Percentiles rank a stretch among this genome's conserved stretches.
phyloP scores from a whole-genome alignment of 2,888 invertebrate species.

The Sipha maydis region DNA sequence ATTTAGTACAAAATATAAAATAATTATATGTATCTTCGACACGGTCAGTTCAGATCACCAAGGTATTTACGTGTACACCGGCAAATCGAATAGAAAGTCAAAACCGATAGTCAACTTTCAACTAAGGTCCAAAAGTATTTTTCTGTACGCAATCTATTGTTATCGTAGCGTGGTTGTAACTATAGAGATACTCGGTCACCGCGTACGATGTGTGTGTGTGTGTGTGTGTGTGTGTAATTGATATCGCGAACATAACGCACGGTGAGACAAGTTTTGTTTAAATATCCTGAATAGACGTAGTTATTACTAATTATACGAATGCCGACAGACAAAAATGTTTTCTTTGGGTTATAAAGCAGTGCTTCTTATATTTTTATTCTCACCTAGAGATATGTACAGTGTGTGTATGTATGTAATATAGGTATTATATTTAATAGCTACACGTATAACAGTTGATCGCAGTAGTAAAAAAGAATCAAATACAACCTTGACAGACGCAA shows the following conservation, averaged over 20 bases:
- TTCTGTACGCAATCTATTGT: background rate
- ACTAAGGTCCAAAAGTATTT: background rate
- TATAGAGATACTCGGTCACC: background rate
- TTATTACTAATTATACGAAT: background rate
- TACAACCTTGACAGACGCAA: constrained; percentile 18
- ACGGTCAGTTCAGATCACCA: background rate
- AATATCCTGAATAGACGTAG: background rate
- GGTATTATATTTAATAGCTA: background rate
- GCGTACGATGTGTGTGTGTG: background rate
- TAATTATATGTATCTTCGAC: background rate
- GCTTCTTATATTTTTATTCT: background rate
- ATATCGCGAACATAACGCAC: background rate
- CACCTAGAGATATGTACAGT: too few species aligned
- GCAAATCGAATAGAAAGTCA: constrained; percentile 9
- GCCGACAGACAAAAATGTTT: background rate
- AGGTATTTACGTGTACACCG: background rate
- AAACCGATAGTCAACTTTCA: constrained; percentile 10
- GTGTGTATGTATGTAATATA: background rate
- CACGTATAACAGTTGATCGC: background rate
- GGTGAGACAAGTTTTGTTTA: background rate
- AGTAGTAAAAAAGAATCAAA: background rate
- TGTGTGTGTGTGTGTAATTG: background rate
- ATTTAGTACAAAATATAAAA: background rate
- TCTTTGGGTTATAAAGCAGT: background rate
- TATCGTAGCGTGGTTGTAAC: background rate